Evolutionary conservation across 2,888 invertebrate species (phyloP), one percentile per base, ranked within the genome.

Genomic region (Panopea generosa): DNA sequence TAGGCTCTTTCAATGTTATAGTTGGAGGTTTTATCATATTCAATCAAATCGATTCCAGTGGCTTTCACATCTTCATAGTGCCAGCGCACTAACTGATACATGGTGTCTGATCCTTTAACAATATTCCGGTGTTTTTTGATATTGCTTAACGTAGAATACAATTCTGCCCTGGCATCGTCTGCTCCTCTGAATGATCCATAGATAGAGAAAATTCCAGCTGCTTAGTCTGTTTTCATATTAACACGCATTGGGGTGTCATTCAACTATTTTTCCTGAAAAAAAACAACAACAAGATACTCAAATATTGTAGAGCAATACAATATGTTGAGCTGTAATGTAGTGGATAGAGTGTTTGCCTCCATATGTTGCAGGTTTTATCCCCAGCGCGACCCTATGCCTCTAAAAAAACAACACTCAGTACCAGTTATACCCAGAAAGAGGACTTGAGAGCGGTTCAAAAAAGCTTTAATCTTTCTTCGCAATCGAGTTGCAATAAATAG

Each of bases 1-100:
- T 72, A 79, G 0, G 83, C 82, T n/a, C 63, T 70, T 38, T 83
- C 84, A 0, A 84, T 73, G 9, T 45, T 52, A 38, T 69, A 69
- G 49, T 83, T 84, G 26, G 67, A 18, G 3, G 22, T 29, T 49
- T 67, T 55, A 29, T 63, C 67, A 38, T 79, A 79, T 3, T 52
- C 26, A 18, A 49, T 52, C 16, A 56, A 29, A 18, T 62, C 56
- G 0, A 62, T 20, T n/a, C 33, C 57, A 2, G 16, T 53, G 2
- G 6, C 16, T 27, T 47, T 59, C 0, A 71, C 47, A 9, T 79
- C 69, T 47, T 79, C 79, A 45, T 72, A 65, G 7, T 79, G 62
- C 79, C 79, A 79, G 40, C 69, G 53, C 7, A 72, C 63, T 6
- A 56, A 9, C 40, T 63, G 57, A 26, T 24, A 60, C n/a, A 79